phyloP scores from a whole-genome alignment of 2,113 vertebrate species.

The Hyperoodon ampullatus region DNA sequence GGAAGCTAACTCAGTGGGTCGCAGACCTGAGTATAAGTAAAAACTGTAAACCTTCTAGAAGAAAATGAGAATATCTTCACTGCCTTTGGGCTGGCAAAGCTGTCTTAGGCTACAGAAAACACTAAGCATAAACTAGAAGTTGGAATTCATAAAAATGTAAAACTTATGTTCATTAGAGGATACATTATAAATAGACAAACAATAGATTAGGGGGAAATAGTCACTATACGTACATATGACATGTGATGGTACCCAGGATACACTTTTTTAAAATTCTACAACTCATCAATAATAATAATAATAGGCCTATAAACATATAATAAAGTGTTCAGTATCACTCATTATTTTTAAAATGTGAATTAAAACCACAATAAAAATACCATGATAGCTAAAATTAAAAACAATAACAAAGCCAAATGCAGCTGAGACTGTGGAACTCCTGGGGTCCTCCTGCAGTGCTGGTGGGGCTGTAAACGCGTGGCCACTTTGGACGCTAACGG shows the following conservation, averaged over 20 bases:
- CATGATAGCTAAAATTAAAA: not conserved
- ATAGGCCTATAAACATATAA: not conserved
- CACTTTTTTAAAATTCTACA: not conserved
- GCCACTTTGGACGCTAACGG: rapidly evolving
- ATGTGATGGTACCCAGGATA: rapidly evolving
- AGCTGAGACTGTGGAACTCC: not conserved
- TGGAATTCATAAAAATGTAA: not conserved
- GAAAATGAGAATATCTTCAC: not conserved
- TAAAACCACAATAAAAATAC: not conserved
- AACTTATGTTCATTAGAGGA: not conserved
- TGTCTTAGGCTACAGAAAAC: not conserved
- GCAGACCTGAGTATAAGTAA: not conserved
- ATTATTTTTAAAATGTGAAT: too few relatives aligned
- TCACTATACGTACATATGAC: not conserved
- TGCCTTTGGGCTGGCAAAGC: not conserved
- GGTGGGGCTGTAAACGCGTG: not conserved
- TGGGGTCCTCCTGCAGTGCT: too few relatives aligned
- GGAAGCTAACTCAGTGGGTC: rapidly evolving
- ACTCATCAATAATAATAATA: not conserved
- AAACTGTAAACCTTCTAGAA: not conserved
- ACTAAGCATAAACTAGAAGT: not conserved
- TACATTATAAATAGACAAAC: too few relatives aligned
- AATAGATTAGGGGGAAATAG: not conserved
- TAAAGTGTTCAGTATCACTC: not conserved
- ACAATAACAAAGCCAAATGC: not conserved